Percentiles rank a stretch among this genome's conserved stretches.
Conservation (phyloP, 2,888 invertebrate species). For the Congeria kusceri region DNA sequence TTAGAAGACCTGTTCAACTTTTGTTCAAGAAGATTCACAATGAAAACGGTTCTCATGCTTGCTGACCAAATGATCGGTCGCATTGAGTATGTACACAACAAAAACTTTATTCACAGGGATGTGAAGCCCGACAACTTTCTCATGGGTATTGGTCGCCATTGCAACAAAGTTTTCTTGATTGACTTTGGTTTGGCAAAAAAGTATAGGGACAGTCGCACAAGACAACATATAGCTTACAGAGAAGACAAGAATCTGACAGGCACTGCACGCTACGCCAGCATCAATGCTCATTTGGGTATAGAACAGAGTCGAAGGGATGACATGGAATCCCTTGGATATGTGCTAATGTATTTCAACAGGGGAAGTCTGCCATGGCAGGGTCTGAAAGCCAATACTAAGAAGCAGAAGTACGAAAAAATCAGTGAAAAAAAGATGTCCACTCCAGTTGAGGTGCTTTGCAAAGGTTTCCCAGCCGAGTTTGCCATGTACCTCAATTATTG, state of each 20-base stretch:
- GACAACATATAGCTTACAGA: slow-evolving; percentile 96
- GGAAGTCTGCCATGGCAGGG: slow-evolving; percentile 99
- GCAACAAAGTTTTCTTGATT: slow-evolving; percentile 93
- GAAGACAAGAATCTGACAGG: slow-evolving; percentile 86
- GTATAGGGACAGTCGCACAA: slow-evolving; percentile 96
- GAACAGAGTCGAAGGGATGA: slow-evolving; percentile 99
- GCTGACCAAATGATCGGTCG: slow-evolving; percentile 93
- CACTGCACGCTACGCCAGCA: slow-evolving; percentile 95
- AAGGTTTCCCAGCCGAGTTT: slow-evolving; percentile 99
- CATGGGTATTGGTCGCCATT: slow-evolving; percentile 86
- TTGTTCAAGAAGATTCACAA: slow-evolving; percentile 99
- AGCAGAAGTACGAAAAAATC: slow-evolving; percentile 99
- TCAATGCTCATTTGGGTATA: slow-evolving; percentile 99
- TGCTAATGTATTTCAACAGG: slow-evolving; percentile 98
- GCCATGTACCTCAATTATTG: slow-evolving; percentile 99
- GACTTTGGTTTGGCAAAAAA: slow-evolving; percentile 99
- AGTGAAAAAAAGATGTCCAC: slow-evolving; percentile 99
- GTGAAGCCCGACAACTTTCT: slow-evolving; percentile 87
- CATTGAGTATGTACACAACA: slow-evolving; percentile 99
- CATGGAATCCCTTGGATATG: slow-evolving; percentile 99
- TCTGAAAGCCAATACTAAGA: slow-evolving; percentile 97
- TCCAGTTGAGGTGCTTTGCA: slow-evolving; percentile 98
- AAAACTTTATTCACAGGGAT: slow-evolving; percentile 98
- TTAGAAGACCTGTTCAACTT: slow-evolving; percentile 94
- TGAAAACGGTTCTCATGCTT: slow-evolving; percentile 99